Conservation (phyloP, 2,888 invertebrate species). For the Pseudoips prasinana region DNA sequence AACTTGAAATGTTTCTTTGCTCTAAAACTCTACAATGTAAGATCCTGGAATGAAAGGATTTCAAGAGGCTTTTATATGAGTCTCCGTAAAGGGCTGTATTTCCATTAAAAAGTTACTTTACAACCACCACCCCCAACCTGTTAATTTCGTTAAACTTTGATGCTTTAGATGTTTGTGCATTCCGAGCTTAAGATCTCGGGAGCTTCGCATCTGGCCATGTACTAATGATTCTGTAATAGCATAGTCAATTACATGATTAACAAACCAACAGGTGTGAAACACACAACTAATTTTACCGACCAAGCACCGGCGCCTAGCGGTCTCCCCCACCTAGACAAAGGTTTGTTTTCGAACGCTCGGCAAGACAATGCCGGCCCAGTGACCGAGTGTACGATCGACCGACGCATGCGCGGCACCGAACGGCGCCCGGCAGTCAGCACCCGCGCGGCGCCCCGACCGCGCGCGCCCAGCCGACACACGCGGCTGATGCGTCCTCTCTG, state of each 20-base stretch:
- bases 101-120: constrained; percentile 27
- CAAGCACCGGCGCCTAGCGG: constrained; percentile 66
- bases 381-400: constrained; percentile 78
- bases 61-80: constrained; percentile 19
- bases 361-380: constrained; percentile 66
- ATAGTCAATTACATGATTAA: constrained; percentile 29
- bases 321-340: constrained; percentile 69
- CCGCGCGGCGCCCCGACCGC: constrained; percentile 24
- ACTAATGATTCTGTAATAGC: constrained; percentile 25
- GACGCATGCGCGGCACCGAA: constrained; percentile 62
- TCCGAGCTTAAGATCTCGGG: too few relatives aligned
- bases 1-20: too few relatives aligned
- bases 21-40: too few relatives aligned
- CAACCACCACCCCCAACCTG: constrained; percentile 13
- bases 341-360: constrained; percentile 72
- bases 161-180: too few relatives aligned
- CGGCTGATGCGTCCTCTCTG: constrained; percentile 14
- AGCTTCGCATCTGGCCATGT: constrained; percentile 16
- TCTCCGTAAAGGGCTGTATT: constrained; percentile 24
- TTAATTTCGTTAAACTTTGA: constrained; percentile 25
- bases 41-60: too few relatives aligned
- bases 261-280: constrained; percentile 64
- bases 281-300: constrained; percentile 52
- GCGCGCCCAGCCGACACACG: constrained; percentile 17
- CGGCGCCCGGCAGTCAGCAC: constrained; percentile 29